Evolutionary conservation across 1,140 invertebrate species (phyloP).

Genomic region (Melanaphis sacchari): DNA sequence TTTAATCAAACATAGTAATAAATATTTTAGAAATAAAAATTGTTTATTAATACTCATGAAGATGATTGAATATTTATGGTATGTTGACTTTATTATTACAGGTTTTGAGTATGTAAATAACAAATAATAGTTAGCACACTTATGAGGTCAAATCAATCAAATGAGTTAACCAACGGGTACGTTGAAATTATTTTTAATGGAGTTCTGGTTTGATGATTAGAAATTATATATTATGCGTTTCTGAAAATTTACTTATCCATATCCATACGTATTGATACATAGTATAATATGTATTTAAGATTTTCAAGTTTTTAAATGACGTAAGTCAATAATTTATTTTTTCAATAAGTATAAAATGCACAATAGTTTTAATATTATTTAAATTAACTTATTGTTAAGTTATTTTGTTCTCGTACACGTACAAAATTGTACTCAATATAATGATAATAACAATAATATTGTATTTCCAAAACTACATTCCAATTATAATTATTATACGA

Average conservation of each 20-base stretch:
- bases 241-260: not conserved
- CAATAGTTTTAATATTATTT: not conserved
- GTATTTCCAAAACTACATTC: not conserved
- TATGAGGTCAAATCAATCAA: constrained; percentile 26
- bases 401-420: not conserved
- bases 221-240: not conserved
- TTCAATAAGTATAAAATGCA: not conserved
- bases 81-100: not conserved
- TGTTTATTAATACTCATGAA: not conserved
- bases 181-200: not conserved
- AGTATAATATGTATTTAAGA: not conserved
- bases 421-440: not conserved
- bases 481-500: not conserved
- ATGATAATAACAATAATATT: not conserved
- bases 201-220: constrained; percentile 34
- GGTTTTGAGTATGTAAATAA: not conserved
- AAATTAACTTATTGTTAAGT: not conserved
- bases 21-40: not conserved
- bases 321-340: not conserved
- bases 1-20: not conserved
- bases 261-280: not conserved
- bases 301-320: not conserved
- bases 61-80: not conserved
- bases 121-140: constrained; percentile 4
- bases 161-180: constrained; percentile 11